A percentile compares a stretch with the other conserved stretches of the same genome.
Evolutionary conservation across 1,140 invertebrate species (phyloP).

Genomic region (Colletes gigas): DNA sequence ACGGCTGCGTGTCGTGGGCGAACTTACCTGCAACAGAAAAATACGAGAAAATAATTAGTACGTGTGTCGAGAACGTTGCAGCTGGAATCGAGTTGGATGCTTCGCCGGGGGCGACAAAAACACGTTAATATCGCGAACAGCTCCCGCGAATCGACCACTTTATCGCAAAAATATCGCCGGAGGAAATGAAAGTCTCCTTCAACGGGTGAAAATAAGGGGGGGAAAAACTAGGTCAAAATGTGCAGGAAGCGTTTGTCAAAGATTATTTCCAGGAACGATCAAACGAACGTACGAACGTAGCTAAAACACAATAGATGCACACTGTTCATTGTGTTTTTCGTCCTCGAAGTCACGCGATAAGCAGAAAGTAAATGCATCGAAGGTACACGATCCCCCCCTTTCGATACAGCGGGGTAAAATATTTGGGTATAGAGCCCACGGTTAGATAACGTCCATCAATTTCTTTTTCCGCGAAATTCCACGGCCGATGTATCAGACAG

Average conservation of each 20-base stretch:
- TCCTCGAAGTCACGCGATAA: too few species aligned
- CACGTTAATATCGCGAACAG: background rate
- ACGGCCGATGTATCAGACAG: background rate
- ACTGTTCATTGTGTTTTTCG: too few species aligned
- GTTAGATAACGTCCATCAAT: background rate
- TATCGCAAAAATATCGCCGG: constrained; percentile 1
- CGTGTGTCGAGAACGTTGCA: background rate
- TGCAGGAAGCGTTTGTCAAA: constrained; percentile 18
- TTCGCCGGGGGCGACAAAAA: background rate
- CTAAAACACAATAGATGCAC: too few species aligned
- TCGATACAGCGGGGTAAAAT: background rate
- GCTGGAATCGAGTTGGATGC: background rate
- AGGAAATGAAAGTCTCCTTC: constrained; percentile 21
- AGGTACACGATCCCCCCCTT: background rate
- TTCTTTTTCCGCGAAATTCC: constrained; percentile 8
- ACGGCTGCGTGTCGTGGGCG: too few species aligned
- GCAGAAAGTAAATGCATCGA: background rate
- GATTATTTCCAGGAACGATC: background rate
- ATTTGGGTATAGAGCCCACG: background rate
- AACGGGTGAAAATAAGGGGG: constrained; percentile 3
- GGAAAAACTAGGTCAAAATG: constrained; percentile 7
- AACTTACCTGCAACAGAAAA: constrained; percentile 60
- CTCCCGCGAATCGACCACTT: too few species aligned
- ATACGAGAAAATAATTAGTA: background rate
- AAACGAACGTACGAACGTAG: too few species aligned